These are phyloP conservation scores for Branchinecta lindahli DNA, from an alignment of 1,140 invertebrate species.

Conservation along the genomic window DNA sequence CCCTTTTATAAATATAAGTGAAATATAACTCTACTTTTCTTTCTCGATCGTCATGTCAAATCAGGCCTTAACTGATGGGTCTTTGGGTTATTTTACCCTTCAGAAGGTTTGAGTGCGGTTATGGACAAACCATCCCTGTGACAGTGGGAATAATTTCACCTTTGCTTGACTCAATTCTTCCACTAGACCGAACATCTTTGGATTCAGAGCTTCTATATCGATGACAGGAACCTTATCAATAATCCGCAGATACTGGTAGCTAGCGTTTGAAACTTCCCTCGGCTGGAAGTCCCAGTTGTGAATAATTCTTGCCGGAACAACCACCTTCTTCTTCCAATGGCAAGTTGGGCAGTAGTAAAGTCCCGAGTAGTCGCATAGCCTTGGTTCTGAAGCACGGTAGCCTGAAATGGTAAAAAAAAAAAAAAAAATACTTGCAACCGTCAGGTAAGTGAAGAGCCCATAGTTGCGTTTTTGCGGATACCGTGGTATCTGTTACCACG, in stretches of 20 bases:
- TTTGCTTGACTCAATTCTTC: slow-evolving; percentile 32
- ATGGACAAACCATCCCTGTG: too few species aligned
- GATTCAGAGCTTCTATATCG: slow-evolving; percentile 34
- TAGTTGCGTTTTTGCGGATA: too few species aligned
- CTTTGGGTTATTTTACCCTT: not conserved
- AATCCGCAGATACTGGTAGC: slow-evolving; percentile 32
- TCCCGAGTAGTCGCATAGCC: slow-evolving; percentile 37
- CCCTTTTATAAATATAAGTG: too few species aligned
- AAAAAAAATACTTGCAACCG: not conserved
- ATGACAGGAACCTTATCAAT: slow-evolving; percentile 29
- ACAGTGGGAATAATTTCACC: slow-evolving; percentile 35
- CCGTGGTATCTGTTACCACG: too few species aligned
- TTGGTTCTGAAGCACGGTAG: slow-evolving; percentile 27
- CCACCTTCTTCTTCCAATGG: slow-evolving; percentile 33
- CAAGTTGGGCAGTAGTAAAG: slow-evolving; percentile 37
- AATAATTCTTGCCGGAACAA: slow-evolving; percentile 36
- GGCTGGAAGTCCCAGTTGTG: slow-evolving; percentile 39
- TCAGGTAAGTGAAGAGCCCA: too few species aligned
- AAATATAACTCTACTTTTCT: too few species aligned
- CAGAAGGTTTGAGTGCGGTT: slow-evolving; percentile 13
- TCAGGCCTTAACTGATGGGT: not conserved
- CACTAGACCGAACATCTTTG: slow-evolving; percentile 35
- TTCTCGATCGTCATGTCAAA: too few species aligned
- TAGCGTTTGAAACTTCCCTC: slow-evolving; percentile 31
- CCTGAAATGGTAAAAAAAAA: slow-evolving; percentile 15